Evolutionary conservation across 2,113 vertebrate species (phyloP).

Genomic region (Bufo bufo): DNA sequence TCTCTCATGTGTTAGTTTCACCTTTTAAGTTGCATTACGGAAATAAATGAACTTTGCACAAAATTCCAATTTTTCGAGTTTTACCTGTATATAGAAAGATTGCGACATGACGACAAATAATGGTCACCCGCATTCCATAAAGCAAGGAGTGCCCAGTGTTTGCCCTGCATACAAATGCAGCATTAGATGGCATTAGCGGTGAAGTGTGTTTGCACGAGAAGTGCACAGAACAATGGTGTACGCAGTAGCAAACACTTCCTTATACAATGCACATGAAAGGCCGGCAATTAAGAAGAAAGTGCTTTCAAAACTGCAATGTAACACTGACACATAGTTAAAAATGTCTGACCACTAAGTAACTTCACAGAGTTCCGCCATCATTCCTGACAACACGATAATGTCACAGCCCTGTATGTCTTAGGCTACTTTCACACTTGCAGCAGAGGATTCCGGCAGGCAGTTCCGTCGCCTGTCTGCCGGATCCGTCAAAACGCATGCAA

Average conservation of each 20-base stretch:
- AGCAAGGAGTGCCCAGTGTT: not conserved
- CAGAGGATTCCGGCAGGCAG: no score
- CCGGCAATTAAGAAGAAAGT: not conserved
- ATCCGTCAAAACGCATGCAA: no score
- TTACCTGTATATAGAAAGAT: not conserved
- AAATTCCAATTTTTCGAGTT: not conserved
- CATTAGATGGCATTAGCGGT: not conserved
- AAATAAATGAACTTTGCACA: no score
- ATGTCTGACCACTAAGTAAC: conserved; percentile 22
- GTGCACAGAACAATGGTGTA: not conserved
- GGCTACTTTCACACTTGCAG: no score
- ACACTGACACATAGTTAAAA: not conserved
- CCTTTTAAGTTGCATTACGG: no score
- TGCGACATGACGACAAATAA: conserved; percentile 12
- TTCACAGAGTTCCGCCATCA: not conserved
- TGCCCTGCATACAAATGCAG: conserved; percentile 2
- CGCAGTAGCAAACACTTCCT: not conserved
- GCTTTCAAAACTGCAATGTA: not conserved
- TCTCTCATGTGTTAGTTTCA: no score
- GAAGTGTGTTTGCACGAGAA: conserved; percentile 10
- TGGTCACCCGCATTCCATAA: not conserved
- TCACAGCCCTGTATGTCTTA: no score
- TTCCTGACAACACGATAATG: no score
- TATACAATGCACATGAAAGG: not conserved
- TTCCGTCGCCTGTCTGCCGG: no score